Evolutionary conservation across 2,888 invertebrate genomes (phyloP).

Genomic region (Malthinus seriepunctatus): DNA sequence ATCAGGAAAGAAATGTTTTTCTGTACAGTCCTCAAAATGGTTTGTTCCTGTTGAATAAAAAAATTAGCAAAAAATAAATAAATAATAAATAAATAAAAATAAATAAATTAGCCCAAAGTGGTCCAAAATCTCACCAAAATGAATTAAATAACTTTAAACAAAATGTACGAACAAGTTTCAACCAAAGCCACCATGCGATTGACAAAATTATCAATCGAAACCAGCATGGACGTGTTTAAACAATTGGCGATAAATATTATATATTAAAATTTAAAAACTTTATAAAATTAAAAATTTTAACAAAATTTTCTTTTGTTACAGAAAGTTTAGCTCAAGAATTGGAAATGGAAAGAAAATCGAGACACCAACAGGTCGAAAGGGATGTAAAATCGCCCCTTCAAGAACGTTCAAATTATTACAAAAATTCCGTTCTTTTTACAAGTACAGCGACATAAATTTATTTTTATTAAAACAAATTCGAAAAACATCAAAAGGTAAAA

Average conservation of each 20-base stretch:
- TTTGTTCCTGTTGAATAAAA: no score
- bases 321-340: slow-evolving; percentile 85
- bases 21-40: no score
- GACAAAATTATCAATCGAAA: no score
- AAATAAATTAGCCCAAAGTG: no score
- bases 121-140: background rate
- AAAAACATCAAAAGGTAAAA: slow-evolving; percentile 1
- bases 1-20: no score
- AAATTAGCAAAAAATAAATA: no score
- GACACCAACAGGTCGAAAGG: slow-evolving; percentile 76
- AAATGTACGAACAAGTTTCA: background rate
- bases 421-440: slow-evolving; percentile 87
- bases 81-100: no score
- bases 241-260: no score
- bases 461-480: background rate
- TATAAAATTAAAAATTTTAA: background rate
- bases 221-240: no score
- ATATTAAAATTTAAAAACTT: no score
- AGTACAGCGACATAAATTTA: slow-evolving; percentile 76
- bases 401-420: slow-evolving; percentile 82
- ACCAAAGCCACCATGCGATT: no score
- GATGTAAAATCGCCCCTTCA: slow-evolving; percentile 86
- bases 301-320: slow-evolving; percentile 56
- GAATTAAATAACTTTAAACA: background rate
- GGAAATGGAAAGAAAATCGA: slow-evolving; percentile 84